phyloP scores from a whole-genome alignment of 2,888 invertebrate species.

The Tipula unca region DNA sequence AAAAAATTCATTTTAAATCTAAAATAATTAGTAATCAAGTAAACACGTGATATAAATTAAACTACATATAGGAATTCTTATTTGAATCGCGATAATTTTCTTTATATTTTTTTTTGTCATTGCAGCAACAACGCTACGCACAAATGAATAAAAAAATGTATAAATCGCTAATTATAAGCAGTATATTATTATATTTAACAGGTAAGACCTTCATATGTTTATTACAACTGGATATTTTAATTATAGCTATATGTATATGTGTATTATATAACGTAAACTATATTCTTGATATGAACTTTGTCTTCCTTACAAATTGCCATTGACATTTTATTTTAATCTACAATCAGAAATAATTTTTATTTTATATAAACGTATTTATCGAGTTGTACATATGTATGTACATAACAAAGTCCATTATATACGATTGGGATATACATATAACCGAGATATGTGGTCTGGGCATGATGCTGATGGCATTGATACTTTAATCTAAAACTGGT shows the following conservation, averaged over 20 bases:
- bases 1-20: background rate
- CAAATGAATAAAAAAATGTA: background rate
- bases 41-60: background rate
- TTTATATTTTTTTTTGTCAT: background rate
- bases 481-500: background rate
- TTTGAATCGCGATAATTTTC: background rate
- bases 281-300: background rate
- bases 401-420: no score
- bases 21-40: background rate
- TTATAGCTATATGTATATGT: background rate
- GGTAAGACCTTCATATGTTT: background rate
- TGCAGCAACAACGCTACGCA: background rate
- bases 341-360: background rate
- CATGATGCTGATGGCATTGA: background rate
- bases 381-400: background rate
- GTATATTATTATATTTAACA: conserved; percentile 8
- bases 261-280: background rate
- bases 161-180: background rate
- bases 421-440: no score
- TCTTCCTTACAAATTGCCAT: background rate
- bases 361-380: background rate
- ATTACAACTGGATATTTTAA: background rate
- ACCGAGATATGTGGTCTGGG: no score
- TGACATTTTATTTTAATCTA: background rate
- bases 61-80: background rate